Base-by-base conservation (phyloP, 1,140 invertebrate species). In the Tribolium castaneum region DNA sequence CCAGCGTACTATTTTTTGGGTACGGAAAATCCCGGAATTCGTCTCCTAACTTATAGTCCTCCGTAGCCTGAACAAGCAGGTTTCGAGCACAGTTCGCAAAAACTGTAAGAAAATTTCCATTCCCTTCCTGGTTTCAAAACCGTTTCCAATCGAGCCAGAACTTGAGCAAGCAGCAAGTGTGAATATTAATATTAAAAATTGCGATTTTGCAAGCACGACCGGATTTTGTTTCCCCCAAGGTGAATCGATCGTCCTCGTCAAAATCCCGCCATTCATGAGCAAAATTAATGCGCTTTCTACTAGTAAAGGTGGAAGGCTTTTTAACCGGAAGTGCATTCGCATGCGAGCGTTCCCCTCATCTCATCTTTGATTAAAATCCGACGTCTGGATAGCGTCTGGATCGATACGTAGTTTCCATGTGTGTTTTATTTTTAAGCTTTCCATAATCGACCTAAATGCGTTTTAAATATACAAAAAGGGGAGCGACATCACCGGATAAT, bases 341-440 rank as follows among this genome's bases (percentile, higher is more conserved):
- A 66, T 35, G 59, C 59, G 59, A 66, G 13, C 59, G n/a, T 35
- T 13, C 59, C 25, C 25, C n/a, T 66, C 30, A 59, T 59, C 54
- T 25, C 59, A 66, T 66, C 59, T 66, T 35, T 22, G n/a, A 66
- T 66, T 66, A 66, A 19, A 19, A 59, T 59, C 54, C 54, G 59
- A 35, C 59, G 59, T 66, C 59, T 66, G 59, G 59, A 66, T 39
- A 35, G 30, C 59, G 59, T 66, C 59, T 35, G 59, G 59, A 66
- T 66, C 59, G 19, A 66, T 66, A 66, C 12, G n/a, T 1, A 25
- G 30, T n/a, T 12, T n/a, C 25, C 59, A 14, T 66, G 59, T 66
- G 59, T 13, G 25, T 4, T 34, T 34, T 66, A 66, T 66, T 66
- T 66, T 66, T 66, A 66, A 66, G 13, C 56, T 16, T 62, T 35